phyloP scores from a whole-genome alignment of 1,140 invertebrate species.

The Cecropterus lyciades region DNA sequence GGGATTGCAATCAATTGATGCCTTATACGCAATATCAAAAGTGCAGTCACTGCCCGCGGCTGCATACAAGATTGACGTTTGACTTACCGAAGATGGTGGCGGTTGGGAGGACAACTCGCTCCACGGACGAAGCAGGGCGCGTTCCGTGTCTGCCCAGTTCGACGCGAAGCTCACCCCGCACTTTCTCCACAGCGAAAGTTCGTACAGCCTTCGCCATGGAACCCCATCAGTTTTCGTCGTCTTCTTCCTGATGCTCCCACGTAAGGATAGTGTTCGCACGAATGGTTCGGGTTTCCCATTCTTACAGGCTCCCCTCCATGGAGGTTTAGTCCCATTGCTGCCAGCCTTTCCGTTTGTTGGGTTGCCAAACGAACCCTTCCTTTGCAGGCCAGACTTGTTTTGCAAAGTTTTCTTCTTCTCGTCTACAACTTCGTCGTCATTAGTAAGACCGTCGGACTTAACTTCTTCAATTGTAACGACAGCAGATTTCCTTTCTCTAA shows the following conservation, averaged over 20 bases:
- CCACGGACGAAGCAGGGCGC: conserved; percentile 77
- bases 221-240: conserved; percentile 64
- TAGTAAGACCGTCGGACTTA: conserved; percentile 66
- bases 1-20: conserved; percentile 53
- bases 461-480: conserved; percentile 78
- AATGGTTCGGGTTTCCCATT: conserved; percentile 70
- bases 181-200: conserved; percentile 84
- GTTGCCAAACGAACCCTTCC: conserved; percentile 61
- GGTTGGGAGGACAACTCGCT: conserved; percentile 65
- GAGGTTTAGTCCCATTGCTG: conserved; percentile 73
- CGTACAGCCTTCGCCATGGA: conserved; percentile 84
- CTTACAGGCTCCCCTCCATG: conserved; percentile 82
- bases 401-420: conserved; percentile 63
- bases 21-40: conserved; percentile 67
- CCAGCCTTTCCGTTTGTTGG: conserved; percentile 55
- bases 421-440: conserved; percentile 65
- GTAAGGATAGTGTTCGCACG: conserved; percentile 67
- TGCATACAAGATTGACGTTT: conserved; percentile 42
- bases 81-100: conserved; percentile 60
- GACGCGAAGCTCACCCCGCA: conserved; percentile 72
- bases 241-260: conserved; percentile 76
- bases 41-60: conserved; percentile 44
- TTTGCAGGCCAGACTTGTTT: conserved; percentile 57
- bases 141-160: conserved; percentile 69
- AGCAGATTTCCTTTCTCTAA: conserved; percentile 72